These are phyloP conservation scores for Caenorhabditis briggsae DNA, from an alignment of 1,140 invertebrate species.

Conservation along the genomic window DNA sequence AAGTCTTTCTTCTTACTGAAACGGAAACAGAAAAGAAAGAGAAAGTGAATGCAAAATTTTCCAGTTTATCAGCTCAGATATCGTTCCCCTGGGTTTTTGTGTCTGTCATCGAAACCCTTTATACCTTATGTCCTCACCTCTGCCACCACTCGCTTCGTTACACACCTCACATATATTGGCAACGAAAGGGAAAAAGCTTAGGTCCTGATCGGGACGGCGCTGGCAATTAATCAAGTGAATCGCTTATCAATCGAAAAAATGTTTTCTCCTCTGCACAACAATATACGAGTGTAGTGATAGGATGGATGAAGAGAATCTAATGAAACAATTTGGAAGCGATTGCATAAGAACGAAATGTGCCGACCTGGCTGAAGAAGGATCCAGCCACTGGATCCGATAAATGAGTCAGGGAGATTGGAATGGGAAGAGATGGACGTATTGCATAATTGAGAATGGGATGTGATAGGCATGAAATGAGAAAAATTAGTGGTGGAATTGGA, in stretches of 20 bases:
- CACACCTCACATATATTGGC: conserved; percentile 18
- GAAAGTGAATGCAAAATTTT: neutral
- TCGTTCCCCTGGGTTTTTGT: neutral
- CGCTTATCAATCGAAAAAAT: conserved; percentile 37
- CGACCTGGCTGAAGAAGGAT: neutral
- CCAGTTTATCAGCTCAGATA: conserved; percentile 15
- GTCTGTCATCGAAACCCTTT: conserved; percentile 15
- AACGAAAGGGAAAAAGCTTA: conserved; percentile 48
- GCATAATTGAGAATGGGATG: conserved; percentile 24
- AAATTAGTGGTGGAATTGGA: neutral
- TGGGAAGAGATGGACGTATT: conserved; percentile 8
- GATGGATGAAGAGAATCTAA: neutral
- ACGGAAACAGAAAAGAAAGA: neutral
- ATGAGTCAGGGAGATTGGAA: neutral
- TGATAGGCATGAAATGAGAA: neutral
- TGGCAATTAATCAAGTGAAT: conserved; percentile 54
- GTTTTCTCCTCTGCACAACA: conserved; percentile 6
- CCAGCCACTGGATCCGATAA: neutral
- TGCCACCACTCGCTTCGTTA: neutral
- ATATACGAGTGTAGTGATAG: neutral
- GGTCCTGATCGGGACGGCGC: conserved; percentile 24
- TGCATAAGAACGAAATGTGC: conserved; percentile 7
- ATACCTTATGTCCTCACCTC: neutral
- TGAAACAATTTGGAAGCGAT: conserved; percentile 2
- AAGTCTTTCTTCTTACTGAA: neutral